A percentile compares a stretch with the other conserved stretches of the same genome.
Evolutionary conservation across 1,140 invertebrate species (phyloP).

Genomic region (Vanessa atalanta): DNA sequence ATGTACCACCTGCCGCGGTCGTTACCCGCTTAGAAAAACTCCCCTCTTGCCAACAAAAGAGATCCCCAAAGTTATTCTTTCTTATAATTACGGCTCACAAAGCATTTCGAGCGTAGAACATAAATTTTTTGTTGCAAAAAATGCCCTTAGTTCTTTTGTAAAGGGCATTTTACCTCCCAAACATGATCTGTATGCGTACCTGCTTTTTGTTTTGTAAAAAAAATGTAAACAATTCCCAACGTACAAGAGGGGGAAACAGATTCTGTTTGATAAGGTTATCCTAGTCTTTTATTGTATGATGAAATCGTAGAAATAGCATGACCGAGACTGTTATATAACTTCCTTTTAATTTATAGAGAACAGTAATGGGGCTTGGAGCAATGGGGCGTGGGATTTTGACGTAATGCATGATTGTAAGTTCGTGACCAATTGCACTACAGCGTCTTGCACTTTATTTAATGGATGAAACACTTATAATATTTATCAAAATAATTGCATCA

Average conservation of each 20-base stretch:
- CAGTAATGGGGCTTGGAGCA: slow-evolving; percentile 11
- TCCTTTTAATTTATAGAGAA: slow-evolving; percentile 30
- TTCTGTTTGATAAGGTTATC: slow-evolving; percentile 19
- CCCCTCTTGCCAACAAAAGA: slow-evolving; percentile 71
- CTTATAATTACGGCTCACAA: slow-evolving; percentile 76
- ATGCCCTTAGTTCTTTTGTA: slow-evolving; percentile 65
- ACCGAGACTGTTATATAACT: slow-evolving; percentile 15
- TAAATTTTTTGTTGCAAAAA: slow-evolving; percentile 70
- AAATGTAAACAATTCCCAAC: slow-evolving; percentile 74
- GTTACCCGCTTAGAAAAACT: slow-evolving; percentile 76
- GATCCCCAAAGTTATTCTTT: slow-evolving; percentile 77
- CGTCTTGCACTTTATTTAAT: slow-evolving; percentile 20
- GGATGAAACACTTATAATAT: slow-evolving; percentile 2
- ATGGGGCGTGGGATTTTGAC: slow-evolving; percentile 28
- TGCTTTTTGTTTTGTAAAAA: slow-evolving; percentile 64
- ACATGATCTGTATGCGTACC: slow-evolving; percentile 55
- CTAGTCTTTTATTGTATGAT: slow-evolving; percentile 7
- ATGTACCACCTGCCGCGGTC: slow-evolving; percentile 77
- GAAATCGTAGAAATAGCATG: slow-evolving; percentile 17
- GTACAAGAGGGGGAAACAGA: slow-evolving; percentile 39
- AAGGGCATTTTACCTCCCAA: slow-evolving; percentile 60
- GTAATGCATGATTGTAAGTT: slow-evolving; percentile 28
- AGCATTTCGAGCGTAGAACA: slow-evolving; percentile 65
- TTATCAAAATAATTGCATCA: slow-evolving; percentile 1
- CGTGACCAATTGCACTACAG: slow-evolving; percentile 25